phyloP scores from a whole-genome alignment of 1,140 invertebrate genomes.

The Galleria mellonella region DNA sequence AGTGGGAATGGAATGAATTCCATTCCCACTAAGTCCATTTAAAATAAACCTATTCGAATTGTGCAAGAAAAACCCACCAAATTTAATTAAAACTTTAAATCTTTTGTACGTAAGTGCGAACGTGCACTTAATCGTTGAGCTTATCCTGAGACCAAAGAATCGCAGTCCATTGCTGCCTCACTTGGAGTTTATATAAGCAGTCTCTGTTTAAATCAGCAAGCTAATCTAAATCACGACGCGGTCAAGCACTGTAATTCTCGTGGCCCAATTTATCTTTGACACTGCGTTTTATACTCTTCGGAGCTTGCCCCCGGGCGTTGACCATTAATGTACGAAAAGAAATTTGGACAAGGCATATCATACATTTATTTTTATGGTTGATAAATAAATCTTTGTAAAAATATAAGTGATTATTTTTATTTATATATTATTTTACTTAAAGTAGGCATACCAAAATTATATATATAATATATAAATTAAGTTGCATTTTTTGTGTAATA shows the following conservation, averaged over 20 bases:
- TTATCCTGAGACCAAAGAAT: too few relatives aligned
- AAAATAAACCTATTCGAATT: too few relatives aligned
- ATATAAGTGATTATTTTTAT: neutral
- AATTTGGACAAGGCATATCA: constrained; percentile 7
- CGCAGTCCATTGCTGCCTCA: too few relatives aligned
- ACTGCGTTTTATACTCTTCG: constrained; percentile 23
- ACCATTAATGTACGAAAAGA: neutral
- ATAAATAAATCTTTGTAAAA: too few relatives aligned
- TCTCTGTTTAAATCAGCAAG: neutral
- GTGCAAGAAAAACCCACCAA: too few relatives aligned
- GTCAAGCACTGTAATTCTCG: constrained; percentile 23
- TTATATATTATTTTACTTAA: neutral
- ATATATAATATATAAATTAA: neutral
- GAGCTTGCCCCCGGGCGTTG: constrained; percentile 3
- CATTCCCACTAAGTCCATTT: too few relatives aligned
- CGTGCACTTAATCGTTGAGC: too few relatives aligned
- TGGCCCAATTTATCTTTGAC: constrained; percentile 32
- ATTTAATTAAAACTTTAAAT: too few relatives aligned
- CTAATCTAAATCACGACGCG: constrained; percentile 11
- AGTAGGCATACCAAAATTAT: neutral
- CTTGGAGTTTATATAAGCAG: too few relatives aligned
- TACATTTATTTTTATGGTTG: neutral
- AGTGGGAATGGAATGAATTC: too few relatives aligned
- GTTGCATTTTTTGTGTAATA: too few relatives aligned
- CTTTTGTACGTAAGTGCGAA: too few relatives aligned